Conservation (phyloP, 2,113 vertebrate species). For the Erinaceus europaeus region DNA sequence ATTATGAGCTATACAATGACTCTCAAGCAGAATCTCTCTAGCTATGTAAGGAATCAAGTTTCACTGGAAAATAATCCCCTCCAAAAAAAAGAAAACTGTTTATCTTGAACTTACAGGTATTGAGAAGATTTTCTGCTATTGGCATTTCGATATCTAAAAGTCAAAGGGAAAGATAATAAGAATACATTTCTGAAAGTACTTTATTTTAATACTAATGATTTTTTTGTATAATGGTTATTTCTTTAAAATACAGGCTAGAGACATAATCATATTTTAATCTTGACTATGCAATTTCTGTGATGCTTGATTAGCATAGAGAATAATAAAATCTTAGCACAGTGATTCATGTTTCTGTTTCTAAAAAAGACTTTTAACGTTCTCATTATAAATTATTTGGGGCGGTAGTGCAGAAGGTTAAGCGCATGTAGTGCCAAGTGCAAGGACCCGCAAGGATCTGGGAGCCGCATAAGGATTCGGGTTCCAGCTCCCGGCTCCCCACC, state of each 20-base stretch:
- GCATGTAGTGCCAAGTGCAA: too few species aligned
- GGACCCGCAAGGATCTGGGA: too few species aligned
- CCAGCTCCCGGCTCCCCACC: too few species aligned
- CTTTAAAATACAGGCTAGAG: not conserved
- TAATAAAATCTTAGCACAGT: constrained; percentile 12
- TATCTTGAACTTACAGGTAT: constrained; percentile 78
- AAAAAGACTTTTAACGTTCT: not conserved
- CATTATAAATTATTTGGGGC: too few species aligned
- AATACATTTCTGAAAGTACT: constrained; percentile 27
- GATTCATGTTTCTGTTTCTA: not conserved
- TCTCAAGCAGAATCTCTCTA: not conserved
- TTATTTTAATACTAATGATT: constrained; percentile 23
- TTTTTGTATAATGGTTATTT: not conserved
- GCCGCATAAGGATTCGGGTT: too few species aligned
- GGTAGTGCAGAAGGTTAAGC: too few species aligned
- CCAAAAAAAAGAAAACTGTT: too few species aligned
- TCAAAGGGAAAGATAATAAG: constrained; percentile 46
- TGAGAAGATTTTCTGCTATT: constrained; percentile 81
- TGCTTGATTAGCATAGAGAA: not conserved
- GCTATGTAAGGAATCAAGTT: not conserved
- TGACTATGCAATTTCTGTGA: not conserved
- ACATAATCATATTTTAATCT: not conserved
- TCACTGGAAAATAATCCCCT: constrained; percentile 16
- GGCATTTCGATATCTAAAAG: constrained; percentile 71
- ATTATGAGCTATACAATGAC: not conserved